Evolutionary conservation across 92 coral and sea anemone genomes (phyloP).

Genomic region (Palythoa grandiflora): DNA sequence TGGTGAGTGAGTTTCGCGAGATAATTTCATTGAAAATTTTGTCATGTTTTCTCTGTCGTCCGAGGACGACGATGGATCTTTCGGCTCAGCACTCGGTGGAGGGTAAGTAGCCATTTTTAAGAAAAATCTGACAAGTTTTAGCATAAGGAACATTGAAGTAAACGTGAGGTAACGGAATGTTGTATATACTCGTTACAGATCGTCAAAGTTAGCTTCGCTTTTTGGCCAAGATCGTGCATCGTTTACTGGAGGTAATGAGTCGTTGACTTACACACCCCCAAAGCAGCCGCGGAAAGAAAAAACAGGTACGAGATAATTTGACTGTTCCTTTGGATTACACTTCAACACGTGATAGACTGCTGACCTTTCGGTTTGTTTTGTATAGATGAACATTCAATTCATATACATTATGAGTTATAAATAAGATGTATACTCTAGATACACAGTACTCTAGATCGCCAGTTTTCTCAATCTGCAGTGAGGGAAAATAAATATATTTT

Average conservation of each 20-base stretch:
- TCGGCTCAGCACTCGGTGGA: conserved; percentile 75
- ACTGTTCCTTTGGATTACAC: background rate
- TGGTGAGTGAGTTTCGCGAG: conserved; percentile 2
- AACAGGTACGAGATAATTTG: conserved; percentile 50
- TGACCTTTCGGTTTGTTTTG: background rate
- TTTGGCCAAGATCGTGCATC: conserved; percentile 96
- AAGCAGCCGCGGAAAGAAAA: conserved; percentile 96
- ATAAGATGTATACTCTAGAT: too few relatives aligned
- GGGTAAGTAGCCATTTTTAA: conserved; percentile 62
- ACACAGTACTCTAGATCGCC: too few relatives aligned
- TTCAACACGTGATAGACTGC: background rate
- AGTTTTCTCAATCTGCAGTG: too few relatives aligned
- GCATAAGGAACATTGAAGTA: conserved; percentile 29
- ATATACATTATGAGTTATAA: too few relatives aligned
- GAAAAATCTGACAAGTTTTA: background rate
- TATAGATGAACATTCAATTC: too few relatives aligned
- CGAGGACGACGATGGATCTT: conserved; percentile 90
- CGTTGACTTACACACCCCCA: conserved; percentile 98
- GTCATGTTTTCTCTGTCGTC: conserved; percentile 83
- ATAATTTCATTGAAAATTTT: conserved; percentile 6
- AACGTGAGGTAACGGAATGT: background rate
- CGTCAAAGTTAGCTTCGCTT: conserved; percentile 92
- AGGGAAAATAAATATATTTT: too few relatives aligned
- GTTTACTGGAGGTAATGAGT: conserved; percentile 90
- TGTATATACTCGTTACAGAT: conserved; percentile 51